phyloP scores from a whole-genome alignment of 1,140 invertebrate species.

The Homarus americanus region DNA sequence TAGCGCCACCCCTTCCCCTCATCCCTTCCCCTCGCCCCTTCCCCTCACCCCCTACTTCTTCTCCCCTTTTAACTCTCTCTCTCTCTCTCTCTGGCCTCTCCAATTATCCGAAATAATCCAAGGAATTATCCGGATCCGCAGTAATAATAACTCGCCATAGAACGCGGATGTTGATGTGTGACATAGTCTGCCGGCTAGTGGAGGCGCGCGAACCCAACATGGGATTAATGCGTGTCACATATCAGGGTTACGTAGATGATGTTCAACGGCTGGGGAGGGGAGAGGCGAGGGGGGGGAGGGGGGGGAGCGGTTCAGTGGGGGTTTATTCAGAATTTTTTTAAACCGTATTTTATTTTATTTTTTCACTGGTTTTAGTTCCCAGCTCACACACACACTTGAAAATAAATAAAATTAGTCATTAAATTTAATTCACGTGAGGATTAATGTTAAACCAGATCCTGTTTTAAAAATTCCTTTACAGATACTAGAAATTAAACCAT shows the following conservation, averaged over 20 bases:
- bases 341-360: no score
- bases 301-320: neutral
- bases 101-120: neutral
- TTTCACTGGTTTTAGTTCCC: no score
- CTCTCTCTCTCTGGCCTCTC: neutral
- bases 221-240: conserved; percentile 61
- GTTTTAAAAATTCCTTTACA: no score
- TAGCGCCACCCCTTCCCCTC: conserved; percentile 1
- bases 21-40: neutral
- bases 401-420: no score
- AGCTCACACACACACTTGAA: no score
- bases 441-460: no score
- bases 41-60: neutral
- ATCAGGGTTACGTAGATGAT: conserved; percentile 60
- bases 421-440: no score
- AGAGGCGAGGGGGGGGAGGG: neutral
- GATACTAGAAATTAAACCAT: no score
- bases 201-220: conserved; percentile 1
- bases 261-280: neutral
- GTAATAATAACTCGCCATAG: conserved; percentile 10
- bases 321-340: no score
- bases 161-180: conserved; percentile 16
- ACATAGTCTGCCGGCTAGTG: neutral
- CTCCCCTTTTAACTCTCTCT: neutral
- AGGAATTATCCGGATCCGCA: neutral